Conservation (phyloP, 2,888 invertebrate species). For the Orchesella flavescens region DNA sequence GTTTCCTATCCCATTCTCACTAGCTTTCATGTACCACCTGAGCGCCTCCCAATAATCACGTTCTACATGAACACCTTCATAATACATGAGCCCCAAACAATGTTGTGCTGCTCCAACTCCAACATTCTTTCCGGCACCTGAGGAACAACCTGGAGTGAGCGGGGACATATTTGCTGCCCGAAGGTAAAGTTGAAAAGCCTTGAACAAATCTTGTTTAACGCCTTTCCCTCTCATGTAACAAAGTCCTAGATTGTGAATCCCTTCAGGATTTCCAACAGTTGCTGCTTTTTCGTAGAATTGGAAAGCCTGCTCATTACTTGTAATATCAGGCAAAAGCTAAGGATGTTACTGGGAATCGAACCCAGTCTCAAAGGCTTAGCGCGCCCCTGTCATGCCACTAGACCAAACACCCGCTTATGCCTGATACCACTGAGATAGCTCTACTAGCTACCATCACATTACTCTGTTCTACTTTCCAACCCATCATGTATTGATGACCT, state of each 20-base stretch:
- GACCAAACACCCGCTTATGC: too few species aligned
- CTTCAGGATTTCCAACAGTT: slow-evolving; percentile 54
- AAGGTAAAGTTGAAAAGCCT: neutral
- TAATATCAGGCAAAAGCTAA: too few species aligned
- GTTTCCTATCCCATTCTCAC: slow-evolving; percentile 1
- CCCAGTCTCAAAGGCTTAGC: too few species aligned
- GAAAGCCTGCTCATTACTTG: slow-evolving; percentile 41
- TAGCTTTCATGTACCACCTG: slow-evolving; percentile 82
- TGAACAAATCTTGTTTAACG: neutral
- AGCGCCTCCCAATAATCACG: neutral
- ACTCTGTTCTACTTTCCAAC: slow-evolving; percentile 12
- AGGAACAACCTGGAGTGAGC: too few species aligned
- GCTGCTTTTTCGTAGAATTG: slow-evolving; percentile 51
- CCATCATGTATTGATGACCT: neutral
- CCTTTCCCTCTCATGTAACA: slow-evolving; percentile 40
- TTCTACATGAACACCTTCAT: neutral
- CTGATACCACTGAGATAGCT: too few species aligned
- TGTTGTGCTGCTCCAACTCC: slow-evolving; percentile 41
- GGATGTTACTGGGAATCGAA: too few species aligned
- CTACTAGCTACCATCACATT: too few species aligned
- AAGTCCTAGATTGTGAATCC: slow-evolving; percentile 38
- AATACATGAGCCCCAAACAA: slow-evolving; percentile 23
- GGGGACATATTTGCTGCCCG: neutral
- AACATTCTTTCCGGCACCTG: too few species aligned
- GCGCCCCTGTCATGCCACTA: too few species aligned